Evolutionary conservation across 2,797 vertebrate species (phyloP), one percentile per base, ranked within the genome.

Genomic region (Cynodonichthys magdalenae): DNA sequence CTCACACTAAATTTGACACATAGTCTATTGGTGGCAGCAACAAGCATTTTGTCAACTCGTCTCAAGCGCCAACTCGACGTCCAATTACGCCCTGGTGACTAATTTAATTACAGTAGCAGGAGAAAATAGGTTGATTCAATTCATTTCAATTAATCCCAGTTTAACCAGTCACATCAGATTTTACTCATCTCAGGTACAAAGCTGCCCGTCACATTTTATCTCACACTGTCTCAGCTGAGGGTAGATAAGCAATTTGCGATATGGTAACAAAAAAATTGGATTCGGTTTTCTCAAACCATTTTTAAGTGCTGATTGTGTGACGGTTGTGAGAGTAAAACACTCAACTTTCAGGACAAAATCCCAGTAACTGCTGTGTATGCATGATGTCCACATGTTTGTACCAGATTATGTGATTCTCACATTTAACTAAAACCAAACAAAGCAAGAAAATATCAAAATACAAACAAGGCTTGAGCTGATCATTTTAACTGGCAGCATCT

Each of bases 351-450:
- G 71, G 50, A 68, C 74, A 80, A 73, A 71, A 82, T 91, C 90
- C 89, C 90, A 91, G 87, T 78, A 83, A 86, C 85, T 86, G 90
- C 93, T 92, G 94, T 89, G 94, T 93, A 93, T 94, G 90, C 90
- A 93, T 86, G 71, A 77, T 79, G 69, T 86, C 76, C 75, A 88
- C 81, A 63, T 72, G 90, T 90, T 83, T 88, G 61, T 66, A 74
- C 75, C 75, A 74, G 76, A 92, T 89, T 90, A 84, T 90, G 88
- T 58, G 27, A 24, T 50, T 63, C 29, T 71, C 56, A 80, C 48
- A 81, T 63, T 57, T 42, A 67, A 20, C 42, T 52, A 75, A 74
- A 53, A 52, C 8, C 1, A 15, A 24, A 27, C 36, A 54, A 77
- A 66, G 50, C 51, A 74, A 12, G 41, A 58, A 74, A 75, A 72